Percentiles rank a stretch among this genome's conserved stretches.
Evolutionary conservation across 2,888 invertebrate species (phyloP).

Genomic region (Cephus rjabovi): DNA sequence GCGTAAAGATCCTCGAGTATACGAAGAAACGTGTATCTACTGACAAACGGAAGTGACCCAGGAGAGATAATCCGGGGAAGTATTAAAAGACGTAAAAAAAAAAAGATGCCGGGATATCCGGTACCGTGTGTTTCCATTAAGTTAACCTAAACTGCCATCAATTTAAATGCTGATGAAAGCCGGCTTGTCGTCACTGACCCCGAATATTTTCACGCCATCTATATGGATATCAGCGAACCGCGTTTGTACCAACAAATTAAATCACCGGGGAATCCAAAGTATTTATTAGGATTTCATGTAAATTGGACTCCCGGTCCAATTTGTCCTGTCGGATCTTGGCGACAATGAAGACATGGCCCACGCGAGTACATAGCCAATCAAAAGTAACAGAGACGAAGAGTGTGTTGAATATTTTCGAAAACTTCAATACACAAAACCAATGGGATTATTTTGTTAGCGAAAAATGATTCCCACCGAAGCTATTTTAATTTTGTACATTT

Average conservation of each 20-base stretch:
- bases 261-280: slow-evolving; percentile 50
- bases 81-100: not conserved
- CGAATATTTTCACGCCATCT: slow-evolving; percentile 48
- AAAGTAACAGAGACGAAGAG: not conserved
- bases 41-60: slow-evolving; percentile 10
- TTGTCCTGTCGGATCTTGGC: not conserved
- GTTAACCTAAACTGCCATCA: slow-evolving; percentile 41
- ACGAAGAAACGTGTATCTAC: not conserved
- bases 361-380: not conserved
- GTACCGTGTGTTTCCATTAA: slow-evolving; percentile 33
- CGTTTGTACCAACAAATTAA: slow-evolving; percentile 46
- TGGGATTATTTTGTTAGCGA: not conserved
- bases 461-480: not conserved
- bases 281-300: slow-evolving; percentile 56
- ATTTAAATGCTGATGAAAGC: slow-evolving; percentile 51
- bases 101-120: not conserved
- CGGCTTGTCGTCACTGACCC: slow-evolving; percentile 27
- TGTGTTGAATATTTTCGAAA: not conserved
- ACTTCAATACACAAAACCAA: not conserved
- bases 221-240: slow-evolving; percentile 44
- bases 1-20: not conserved
- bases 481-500: not conserved
- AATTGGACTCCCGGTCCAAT: slow-evolving; percentile 31
- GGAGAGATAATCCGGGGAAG: not conserved
- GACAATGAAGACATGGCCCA: not conserved